Percentiles rank a stretch among this genome's conserved stretches.
Conservation (phyloP, 2,888 invertebrate species). For the Isotomurus palustris region DNA sequence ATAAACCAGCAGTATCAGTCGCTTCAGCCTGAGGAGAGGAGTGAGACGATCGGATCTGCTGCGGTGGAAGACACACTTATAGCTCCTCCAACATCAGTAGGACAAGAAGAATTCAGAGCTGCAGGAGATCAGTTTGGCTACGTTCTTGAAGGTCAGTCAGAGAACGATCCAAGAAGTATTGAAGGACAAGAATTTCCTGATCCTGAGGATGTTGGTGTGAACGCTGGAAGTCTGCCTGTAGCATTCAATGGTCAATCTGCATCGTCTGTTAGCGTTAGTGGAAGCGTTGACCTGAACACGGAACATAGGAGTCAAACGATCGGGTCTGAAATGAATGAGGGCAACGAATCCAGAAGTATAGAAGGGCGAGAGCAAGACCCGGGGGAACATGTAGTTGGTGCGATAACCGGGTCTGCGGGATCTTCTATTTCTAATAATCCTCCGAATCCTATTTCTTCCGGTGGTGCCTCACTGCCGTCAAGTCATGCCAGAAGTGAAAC, state of each 20-base stretch:
- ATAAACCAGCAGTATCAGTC: neutral
- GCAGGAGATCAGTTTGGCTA: too few relatives aligned
- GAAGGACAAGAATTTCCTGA: neutral
- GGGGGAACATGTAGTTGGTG: slow-evolving; percentile 18
- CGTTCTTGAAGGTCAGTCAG: too few relatives aligned
- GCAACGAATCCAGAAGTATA: slow-evolving; percentile 1
- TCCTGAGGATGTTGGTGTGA: neutral
- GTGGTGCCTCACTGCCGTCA: slow-evolving; percentile 1
- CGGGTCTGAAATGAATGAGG: neutral
- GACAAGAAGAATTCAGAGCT: neutral
- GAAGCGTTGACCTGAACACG: neutral
- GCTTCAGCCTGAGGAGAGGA: neutral
- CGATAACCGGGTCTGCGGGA: too few relatives aligned
- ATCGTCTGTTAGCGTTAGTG: neutral
- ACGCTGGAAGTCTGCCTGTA: too few relatives aligned
- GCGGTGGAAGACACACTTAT: too few relatives aligned
- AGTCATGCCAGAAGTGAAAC: slow-evolving; percentile 46
- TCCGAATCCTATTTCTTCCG: too few relatives aligned
- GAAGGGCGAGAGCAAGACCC: slow-evolving; percentile 3
- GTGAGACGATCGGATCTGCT: slow-evolving; percentile 1
- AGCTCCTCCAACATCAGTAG: neutral
- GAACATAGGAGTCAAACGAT: slow-evolving; percentile 1
- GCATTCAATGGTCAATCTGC: neutral
- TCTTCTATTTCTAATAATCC: too few relatives aligned
- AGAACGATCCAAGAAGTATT: neutral